A percentile compares a stretch with the other conserved stretches of the same genome.
Conservation (phyloP, 2,888 invertebrate genomes). For the Meliscaeva auricollis region DNA sequence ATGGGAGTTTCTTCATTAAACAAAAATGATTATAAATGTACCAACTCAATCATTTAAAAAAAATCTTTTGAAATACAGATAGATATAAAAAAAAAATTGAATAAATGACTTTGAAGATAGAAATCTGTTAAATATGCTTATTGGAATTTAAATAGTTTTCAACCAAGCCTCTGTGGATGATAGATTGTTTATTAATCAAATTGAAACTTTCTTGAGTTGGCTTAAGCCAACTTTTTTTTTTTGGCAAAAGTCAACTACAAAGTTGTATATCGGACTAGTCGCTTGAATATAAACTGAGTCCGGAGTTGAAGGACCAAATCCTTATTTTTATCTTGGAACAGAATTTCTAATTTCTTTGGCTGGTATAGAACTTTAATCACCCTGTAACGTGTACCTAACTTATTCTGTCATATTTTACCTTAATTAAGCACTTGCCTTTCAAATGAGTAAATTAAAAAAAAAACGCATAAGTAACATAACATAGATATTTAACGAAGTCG, state of each 20-base stretch:
- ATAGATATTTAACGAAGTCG: conserved; percentile 1
- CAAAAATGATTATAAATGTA: conserved; percentile 8
- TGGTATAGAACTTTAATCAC: background rate
- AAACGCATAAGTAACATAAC: background rate
- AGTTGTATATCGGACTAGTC: no score
- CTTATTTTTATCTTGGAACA: background rate
- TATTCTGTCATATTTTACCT: conserved; percentile 17
- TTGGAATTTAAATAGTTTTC: conserved; percentile 2
- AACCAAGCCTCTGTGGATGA: background rate
- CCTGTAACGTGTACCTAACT: background rate
- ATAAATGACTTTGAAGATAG: conserved; percentile 4
- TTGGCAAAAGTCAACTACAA: no score
- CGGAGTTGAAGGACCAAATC: no score
- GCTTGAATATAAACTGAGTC: no score
- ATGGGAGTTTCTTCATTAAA: conserved; percentile 40
- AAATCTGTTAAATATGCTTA: conserved; percentile 8
- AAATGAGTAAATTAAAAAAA: conserved; percentile 11
- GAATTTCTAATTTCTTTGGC: no score
- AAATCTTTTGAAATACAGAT: background rate
- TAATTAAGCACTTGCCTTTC: conserved; percentile 17
- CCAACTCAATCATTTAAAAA: conserved; percentile 6
- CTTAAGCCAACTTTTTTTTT: no score
- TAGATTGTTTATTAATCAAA: no score
- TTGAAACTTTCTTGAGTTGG: no score
- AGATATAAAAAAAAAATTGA: background rate